phyloP scores from a whole-genome alignment of 2,113 vertebrate species.

The Ifrita kowaldi region DNA sequence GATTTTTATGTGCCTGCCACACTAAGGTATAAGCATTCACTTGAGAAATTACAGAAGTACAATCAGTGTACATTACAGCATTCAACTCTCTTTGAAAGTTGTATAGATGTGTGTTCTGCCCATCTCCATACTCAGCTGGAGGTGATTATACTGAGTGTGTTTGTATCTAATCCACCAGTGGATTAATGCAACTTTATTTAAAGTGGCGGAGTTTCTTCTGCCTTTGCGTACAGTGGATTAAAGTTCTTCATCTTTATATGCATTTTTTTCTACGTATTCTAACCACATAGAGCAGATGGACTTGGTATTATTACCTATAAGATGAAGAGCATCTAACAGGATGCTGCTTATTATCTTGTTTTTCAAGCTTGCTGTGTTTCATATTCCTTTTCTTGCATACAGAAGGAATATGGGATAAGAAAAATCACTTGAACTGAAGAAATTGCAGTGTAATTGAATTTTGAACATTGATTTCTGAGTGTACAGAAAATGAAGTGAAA shows the following conservation, averaged over 20 bases:
- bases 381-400: neutral
- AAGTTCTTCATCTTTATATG: neutral
- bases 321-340: neutral
- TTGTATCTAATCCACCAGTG: neutral
- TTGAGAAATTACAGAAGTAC: neutral
- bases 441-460: neutral
- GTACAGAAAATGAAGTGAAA: neutral
- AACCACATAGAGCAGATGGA: neutral
- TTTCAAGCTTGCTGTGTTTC: neutral
- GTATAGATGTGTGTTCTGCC: neutral
- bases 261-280: neutral
- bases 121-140: neutral
- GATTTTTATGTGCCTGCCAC: neutral
- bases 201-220: neutral
- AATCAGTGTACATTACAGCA: neutral
- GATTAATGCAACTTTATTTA: neutral
- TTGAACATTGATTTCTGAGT: neutral
- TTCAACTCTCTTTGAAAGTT: neutral
- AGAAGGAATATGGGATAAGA: neutral
- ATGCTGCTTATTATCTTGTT: neutral
- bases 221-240: neutral
- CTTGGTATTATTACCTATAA: neutral
- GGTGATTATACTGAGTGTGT: neutral
- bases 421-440: neutral
- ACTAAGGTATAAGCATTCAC: neutral